A percentile compares a stretch with the other conserved stretches of the same genome.
Conservation (phyloP, 2,888 invertebrate genomes). For the Digitonthophagus gazella region DNA sequence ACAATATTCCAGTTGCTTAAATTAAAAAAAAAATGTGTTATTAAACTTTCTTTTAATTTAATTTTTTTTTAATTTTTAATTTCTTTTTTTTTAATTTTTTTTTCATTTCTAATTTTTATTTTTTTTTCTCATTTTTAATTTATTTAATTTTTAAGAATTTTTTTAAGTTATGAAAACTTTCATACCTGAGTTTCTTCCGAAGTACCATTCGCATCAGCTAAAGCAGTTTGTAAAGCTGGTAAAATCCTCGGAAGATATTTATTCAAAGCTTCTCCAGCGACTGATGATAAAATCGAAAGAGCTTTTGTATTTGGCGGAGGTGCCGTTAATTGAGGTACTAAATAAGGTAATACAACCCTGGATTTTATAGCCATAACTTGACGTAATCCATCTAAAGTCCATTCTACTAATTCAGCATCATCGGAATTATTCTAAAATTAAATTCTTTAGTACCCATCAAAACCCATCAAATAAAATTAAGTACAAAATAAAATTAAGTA, state of each 20-base stretch:
- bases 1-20: conserved; percentile 83
- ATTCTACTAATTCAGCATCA: conserved; percentile 78
- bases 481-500: not conserved
- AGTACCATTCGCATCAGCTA: conserved; percentile 68
- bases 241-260: conserved; percentile 89
- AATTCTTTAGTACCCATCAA: too few species aligned
- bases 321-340: conserved; percentile 90
- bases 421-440: conserved; percentile 64
- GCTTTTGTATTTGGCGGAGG: conserved; percentile 91
- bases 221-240: conserved; percentile 80
- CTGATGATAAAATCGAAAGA: conserved; percentile 88
- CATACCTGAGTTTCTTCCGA: conserved; percentile 56
- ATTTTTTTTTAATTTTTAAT: too few species aligned
- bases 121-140: too few species aligned
- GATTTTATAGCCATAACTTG: conserved; percentile 98
- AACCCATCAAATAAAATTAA: too few species aligned
- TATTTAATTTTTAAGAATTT: too few species aligned
- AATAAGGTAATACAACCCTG: conserved; percentile 90
- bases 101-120: too few species aligned
- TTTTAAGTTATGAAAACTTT: not conserved
- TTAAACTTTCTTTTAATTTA: not conserved
- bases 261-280: conserved; percentile 90
- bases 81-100: too few species aligned
- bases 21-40: conserved; percentile 13
- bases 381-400: conserved; percentile 90